Conservation (phyloP, 2,888 invertebrate genomes). For the Apamea crenata region DNA sequence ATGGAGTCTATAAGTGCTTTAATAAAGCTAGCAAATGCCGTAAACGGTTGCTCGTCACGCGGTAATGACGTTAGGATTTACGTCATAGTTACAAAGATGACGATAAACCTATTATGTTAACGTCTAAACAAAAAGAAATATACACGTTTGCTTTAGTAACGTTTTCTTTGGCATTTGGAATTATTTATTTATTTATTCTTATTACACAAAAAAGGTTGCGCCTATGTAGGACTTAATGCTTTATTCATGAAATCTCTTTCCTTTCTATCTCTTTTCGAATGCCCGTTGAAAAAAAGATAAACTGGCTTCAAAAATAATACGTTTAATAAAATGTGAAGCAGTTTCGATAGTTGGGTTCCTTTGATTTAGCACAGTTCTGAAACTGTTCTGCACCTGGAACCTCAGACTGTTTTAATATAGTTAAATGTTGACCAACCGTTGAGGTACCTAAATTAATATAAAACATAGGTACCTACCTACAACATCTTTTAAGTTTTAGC, state of each 20-base stretch:
- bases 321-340: background rate
- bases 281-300: background rate
- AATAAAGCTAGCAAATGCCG: slow-evolving; percentile 40
- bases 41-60: slow-evolving; percentile 23
- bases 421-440: background rate
- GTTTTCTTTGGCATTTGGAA: background rate
- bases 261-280: slow-evolving; percentile 8
- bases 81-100: slow-evolving; percentile 39
- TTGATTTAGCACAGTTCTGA: background rate
- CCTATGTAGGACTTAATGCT: slow-evolving; percentile 13
- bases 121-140: slow-evolving; percentile 19
- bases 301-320: background rate
- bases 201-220: slow-evolving; percentile 27
- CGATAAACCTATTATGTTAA: slow-evolving; percentile 21
- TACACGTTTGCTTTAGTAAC: slow-evolving; percentile 3
- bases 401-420: background rate
- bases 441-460: background rate
- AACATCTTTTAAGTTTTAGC: background rate
- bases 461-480: background rate
- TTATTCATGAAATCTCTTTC: slow-evolving; percentile 52
- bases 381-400: background rate
- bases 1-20: slow-evolving; percentile 34
- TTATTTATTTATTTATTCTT: slow-evolving; percentile 45
- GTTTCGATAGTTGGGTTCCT: background rate
- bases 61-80: slow-evolving; percentile 35